Evolutionary conservation across 1,140 invertebrate species (phyloP).

Genomic region (Drosophila gunungcola): DNA sequence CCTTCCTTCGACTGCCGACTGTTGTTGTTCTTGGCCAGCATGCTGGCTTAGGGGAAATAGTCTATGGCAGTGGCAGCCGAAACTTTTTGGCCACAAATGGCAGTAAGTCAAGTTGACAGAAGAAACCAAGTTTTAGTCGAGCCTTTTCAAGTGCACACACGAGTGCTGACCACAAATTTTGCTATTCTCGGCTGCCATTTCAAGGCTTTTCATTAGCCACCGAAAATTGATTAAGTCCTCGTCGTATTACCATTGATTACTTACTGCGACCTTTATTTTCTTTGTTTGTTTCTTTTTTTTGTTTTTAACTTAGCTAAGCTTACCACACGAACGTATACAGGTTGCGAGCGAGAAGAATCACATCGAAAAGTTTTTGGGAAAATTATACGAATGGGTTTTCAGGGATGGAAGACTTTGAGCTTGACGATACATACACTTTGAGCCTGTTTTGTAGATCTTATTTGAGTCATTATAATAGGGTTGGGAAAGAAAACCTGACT

Average conservation of each 20-base stretch:
- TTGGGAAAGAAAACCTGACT: background rate
- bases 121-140: conserved; percentile 37
- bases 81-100: conserved; percentile 68
- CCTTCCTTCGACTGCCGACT: conserved; percentile 15
- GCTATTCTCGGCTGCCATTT: conserved; percentile 29
- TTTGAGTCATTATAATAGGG: background rate
- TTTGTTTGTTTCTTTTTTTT: conserved; percentile 5
- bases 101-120: conserved; percentile 63
- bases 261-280: conserved; percentile 42
- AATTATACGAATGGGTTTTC: conserved; percentile 2
- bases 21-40: conserved; percentile 43
- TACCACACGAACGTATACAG: conserved; percentile 75
- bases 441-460: conserved; percentile 51
- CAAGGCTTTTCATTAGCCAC: conserved; percentile 35
- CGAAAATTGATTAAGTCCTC: conserved; percentile 44
- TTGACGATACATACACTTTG: conserved; percentile 2
- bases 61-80: conserved; percentile 52
- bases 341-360: conserved; percentile 80
- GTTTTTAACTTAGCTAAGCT: conserved; percentile 34
- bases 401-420: conserved; percentile 75
- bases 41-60: conserved; percentile 31
- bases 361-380: conserved; percentile 61
- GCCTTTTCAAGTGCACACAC: conserved; percentile 45
- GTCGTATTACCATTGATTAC: conserved; percentile 50
- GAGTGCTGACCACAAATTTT: conserved; percentile 36